Base-by-base conservation (phyloP, 2,113 vertebrate species). In the Syngnathus typhle region DNA sequence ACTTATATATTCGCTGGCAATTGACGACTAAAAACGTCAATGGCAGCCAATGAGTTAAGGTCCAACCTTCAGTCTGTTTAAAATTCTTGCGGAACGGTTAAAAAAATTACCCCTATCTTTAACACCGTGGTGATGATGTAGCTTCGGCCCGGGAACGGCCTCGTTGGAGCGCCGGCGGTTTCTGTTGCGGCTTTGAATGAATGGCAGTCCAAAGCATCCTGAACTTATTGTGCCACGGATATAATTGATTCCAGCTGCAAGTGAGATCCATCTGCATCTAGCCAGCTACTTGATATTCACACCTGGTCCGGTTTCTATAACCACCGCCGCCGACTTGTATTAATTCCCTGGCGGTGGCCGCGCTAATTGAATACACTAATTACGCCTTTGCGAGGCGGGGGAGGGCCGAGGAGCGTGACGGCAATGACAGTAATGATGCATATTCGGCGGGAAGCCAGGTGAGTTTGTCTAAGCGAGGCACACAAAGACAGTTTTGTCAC, bases 251-350 rank as follows among this genome's bases (percentile, higher is more conserved):
- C 47, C 71, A 56, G 67, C 58, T 64, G 68, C 36, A 44, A 38
- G 19, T 66, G 19, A 16, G 21, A 63, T 51, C 19, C n/a, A n/a
- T 72, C 41, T 74, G 46, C 67, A 21, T 70, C 61, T n/a, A 2
- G 32, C 67, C 9, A 58, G 15, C 55, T 39, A 44, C 64, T 46
- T 41, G 16, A 38, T 52, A 38, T 64, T 73, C 65, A 72, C 66
- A 80, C 59, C 76, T 82, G 74, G 54, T 64, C 76, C 81, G 74
- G 54, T 64, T 49, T 75, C 62, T 70, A 78, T 79, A 75, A 75
- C 71, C 65, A 62, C 73, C 23, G 54, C 64, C 23, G 54, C 61
- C 64, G 65, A 68, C 60, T 76, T 68, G 66, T 71, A 76, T 81
- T 77, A 71, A 80, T 60, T 68, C 61, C 54, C 55, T 44, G 32